These are phyloP conservation scores for Apodemia mormo DNA, from an alignment of 2,888 invertebrate species.

Conservation along the genomic window DNA sequence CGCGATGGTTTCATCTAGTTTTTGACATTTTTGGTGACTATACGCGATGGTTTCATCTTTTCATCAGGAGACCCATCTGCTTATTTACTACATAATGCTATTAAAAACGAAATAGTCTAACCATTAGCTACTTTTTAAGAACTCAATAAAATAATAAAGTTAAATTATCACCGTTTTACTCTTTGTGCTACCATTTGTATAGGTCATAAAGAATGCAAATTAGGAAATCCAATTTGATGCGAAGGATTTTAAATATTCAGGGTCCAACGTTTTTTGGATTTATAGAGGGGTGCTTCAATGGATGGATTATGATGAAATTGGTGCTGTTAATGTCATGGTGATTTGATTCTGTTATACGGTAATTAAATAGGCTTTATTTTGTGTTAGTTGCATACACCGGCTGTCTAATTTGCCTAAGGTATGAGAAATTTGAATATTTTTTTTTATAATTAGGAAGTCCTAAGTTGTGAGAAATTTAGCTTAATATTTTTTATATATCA, in stretches of 20 bases:
- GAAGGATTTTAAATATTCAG: slow-evolving; percentile 43
- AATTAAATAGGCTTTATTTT: slow-evolving; percentile 11
- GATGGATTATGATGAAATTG: slow-evolving; percentile 18
- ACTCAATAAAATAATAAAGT: not conserved
- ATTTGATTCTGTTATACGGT: slow-evolving; percentile 3
- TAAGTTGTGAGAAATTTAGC: no score
- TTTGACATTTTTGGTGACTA: no score
- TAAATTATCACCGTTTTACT: slow-evolving; percentile 19
- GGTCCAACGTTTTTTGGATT: slow-evolving; percentile 41
- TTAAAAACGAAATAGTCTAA: not conserved
- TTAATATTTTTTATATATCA: no score
- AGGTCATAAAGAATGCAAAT: slow-evolving; percentile 43
- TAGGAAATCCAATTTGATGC: slow-evolving; percentile 39
- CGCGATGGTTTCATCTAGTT: no score
- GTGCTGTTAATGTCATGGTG: slow-evolving; percentile 25
- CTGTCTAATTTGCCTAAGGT: not conserved
- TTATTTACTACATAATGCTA: no score
- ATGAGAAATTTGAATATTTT: no score
- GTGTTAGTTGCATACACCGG: not conserved
- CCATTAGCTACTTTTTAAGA: not conserved
- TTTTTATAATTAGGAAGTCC: no score
- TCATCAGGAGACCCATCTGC: no score
- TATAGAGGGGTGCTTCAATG: slow-evolving; percentile 35
- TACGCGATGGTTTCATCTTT: no score
- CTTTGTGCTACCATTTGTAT: slow-evolving; percentile 28